Conservation (phyloP, 64 coral and sea anemone genomes). For the Stylophora pistillata region DNA sequence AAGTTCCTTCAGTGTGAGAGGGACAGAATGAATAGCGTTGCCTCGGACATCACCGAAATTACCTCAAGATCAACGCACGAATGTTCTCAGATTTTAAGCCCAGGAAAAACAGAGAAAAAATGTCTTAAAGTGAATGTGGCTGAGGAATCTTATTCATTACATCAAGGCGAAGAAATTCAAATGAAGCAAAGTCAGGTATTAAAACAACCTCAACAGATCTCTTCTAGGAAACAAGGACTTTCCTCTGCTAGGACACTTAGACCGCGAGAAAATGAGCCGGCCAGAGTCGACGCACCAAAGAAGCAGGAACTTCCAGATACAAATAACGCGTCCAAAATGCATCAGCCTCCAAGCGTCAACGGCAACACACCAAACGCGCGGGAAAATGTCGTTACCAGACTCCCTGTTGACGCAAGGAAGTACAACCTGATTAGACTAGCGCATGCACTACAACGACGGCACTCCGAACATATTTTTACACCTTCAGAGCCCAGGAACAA, state of each 20-base stretch:
- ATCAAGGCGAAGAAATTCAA: not conserved
- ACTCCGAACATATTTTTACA: constrained; percentile 3
- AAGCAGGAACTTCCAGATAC: not conserved
- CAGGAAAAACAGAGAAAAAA: not conserved
- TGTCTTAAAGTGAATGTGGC: not conserved
- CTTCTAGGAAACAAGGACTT: not conserved
- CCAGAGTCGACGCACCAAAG: not conserved
- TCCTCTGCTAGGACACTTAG: not conserved
- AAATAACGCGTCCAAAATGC: not conserved
- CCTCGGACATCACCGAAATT: constrained; percentile 38
- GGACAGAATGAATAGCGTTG: constrained; percentile 51
- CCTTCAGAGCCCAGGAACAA: not conserved
- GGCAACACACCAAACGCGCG: not conserved
- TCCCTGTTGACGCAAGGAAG: not conserved
- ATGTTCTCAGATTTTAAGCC: not conserved
- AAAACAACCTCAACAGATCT: not conserved
- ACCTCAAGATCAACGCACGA: not conserved
- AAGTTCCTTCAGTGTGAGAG: constrained; percentile 57
- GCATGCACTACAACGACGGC: not conserved
- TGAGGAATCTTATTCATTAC: not conserved
- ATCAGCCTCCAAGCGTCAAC: not conserved
- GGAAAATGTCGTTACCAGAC: not conserved
- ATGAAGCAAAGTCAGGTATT: not conserved
- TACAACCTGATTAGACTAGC: not conserved
- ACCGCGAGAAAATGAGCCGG: not conserved